Percentiles rank a stretch among this genome's conserved stretches.
These are phyloP conservation scores for Dipus sagitta DNA, from an alignment of 2,797 vertebrate species.

Conservation along the genomic window DNA sequence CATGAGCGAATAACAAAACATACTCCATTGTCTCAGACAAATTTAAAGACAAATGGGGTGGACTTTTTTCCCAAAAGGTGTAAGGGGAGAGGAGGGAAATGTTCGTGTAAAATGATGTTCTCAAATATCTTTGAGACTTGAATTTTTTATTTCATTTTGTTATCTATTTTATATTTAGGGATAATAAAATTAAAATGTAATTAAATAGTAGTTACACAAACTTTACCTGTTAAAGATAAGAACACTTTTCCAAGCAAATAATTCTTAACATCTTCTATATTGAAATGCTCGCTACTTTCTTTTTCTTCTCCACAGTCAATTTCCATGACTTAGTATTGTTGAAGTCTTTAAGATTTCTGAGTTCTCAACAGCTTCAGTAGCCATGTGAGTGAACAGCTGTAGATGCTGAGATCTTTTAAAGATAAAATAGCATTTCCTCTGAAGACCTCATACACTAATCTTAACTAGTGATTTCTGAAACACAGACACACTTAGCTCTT, in stretches of 20 bases:
- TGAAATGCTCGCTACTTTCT: not conserved
- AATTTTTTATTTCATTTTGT: not conserved
- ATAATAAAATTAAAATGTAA: not conserved
- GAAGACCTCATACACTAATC: conserved; percentile 3
- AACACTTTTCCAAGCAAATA: conserved; percentile 1
- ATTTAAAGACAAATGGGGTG: not conserved
- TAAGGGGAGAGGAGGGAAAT: not conserved
- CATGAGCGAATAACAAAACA: not conserved
- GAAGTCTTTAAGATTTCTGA: conserved; percentile 47
- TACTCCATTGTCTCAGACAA: not conserved
- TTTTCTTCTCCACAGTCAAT: not conserved
- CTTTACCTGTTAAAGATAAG: conserved; percentile 32
- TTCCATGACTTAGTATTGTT: not conserved
- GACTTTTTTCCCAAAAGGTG: not conserved
- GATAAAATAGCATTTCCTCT: conserved; percentile 45
- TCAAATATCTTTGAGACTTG: not conserved
- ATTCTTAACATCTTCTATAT: not conserved
- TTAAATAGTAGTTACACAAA: not conserved
- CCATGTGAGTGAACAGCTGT: conserved; percentile 14
- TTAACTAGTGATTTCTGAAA: conserved; percentile 57
- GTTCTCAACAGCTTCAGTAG: conserved; percentile 54
- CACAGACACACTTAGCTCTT: conserved; percentile 49
- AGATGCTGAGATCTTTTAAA: conserved; percentile 48
- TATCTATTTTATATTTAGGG: conserved; percentile 39
- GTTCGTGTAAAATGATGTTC: not conserved